Evolutionary conservation across 2,797 vertebrate genomes (phyloP), one percentile per base, ranked within the genome.

Genomic region (Siniperca undulata): DNA sequence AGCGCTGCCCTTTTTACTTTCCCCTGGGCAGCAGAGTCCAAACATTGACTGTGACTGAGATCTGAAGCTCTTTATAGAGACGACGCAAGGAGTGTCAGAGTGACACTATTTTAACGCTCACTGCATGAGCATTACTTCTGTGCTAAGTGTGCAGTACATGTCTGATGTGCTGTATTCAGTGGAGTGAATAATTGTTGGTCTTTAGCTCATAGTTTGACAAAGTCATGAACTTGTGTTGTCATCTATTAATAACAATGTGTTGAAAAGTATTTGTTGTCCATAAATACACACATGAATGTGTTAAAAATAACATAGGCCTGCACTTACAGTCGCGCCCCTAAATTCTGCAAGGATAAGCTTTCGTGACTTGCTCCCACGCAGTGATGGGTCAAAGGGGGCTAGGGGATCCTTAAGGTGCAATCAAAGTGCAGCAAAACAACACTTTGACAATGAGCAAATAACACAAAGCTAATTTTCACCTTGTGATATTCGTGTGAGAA

Each of bases 51-150:
- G 30, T 20, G 65, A 60, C 66, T 86, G 85, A 82, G 86, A 88
- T 88, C 82, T 83, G 78, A 78, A 61, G 50, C 85, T 80, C 69
- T 86, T 84, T 88, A 88, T 84, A 87, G 86, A 81, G 80, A 65
- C 60, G 66, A 77, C 62, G 7, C 0, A 40, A 62, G 62, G 42
- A 78, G 78, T 0, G 34, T 82, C 82, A 36, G 16, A 64, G n/a
- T 5, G 70, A 50, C 64, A 24, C 72, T 20, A 36, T 40, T 79
- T 67, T 44, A 65, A 69, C 72, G n/a, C 59, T 46, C 19, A 0
- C 16, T 56, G 27, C 30, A 65, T 16, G 59, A 4, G 38, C 70
- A 8, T 14, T 2, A 14, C 20, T 44, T 42, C 8, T 46, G 42
- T 20, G 46, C 24, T 13, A 1, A 46, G 16, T 8, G 78, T 14